Conservation (phyloP, 2,797 vertebrate species). For the Typhlichthys eigenmanni region DNA sequence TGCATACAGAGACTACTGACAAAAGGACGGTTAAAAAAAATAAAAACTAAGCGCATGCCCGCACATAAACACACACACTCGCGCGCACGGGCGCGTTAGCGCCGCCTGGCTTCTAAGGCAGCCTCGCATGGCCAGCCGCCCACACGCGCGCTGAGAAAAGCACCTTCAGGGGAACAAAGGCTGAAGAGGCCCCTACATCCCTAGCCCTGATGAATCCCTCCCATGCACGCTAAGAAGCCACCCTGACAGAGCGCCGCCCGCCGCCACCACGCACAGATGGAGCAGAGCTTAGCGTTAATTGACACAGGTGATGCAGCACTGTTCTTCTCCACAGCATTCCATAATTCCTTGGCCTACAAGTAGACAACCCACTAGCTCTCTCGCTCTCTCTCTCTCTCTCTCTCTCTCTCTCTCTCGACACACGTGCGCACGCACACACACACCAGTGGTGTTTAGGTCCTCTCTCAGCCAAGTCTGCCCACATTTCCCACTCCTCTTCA, state of each 20-base stretch:
- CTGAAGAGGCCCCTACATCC: constrained; percentile 71
- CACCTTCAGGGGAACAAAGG: constrained; percentile 74
- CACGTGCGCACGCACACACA: constrained; percentile 62
- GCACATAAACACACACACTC: constrained; percentile 7
- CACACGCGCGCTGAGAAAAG: constrained; percentile 76
- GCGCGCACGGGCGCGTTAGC: constrained; percentile 9
- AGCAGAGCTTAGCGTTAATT: not conserved
- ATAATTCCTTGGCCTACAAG: constrained; percentile 68
- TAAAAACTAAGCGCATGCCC: no score
- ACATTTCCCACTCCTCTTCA: constrained; percentile 80
- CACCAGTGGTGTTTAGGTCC: constrained; percentile 73
- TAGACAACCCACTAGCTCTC: constrained; percentile 69
- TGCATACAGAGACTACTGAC: constrained; percentile 27
- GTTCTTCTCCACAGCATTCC: constrained; percentile 38
- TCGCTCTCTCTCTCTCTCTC: no score
- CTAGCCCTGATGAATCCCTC: constrained; percentile 63
- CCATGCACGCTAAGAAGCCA: constrained; percentile 67
- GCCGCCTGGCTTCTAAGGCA: constrained; percentile 71
- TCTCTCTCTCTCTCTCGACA: constrained; percentile 34
- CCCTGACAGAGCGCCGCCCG: constrained; percentile 47
- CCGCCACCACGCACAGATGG: not conserved
- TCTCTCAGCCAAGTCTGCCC: constrained; percentile 79
- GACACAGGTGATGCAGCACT: not conserved
- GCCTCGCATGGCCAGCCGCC: constrained; percentile 72
- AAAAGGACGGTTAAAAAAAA: no score